A percentile compares a stretch with the other conserved stretches of the same genome.
Evolutionary conservation across 2,113 vertebrate genomes (phyloP).

Genomic region (Oceanodroma tethys): DNA sequence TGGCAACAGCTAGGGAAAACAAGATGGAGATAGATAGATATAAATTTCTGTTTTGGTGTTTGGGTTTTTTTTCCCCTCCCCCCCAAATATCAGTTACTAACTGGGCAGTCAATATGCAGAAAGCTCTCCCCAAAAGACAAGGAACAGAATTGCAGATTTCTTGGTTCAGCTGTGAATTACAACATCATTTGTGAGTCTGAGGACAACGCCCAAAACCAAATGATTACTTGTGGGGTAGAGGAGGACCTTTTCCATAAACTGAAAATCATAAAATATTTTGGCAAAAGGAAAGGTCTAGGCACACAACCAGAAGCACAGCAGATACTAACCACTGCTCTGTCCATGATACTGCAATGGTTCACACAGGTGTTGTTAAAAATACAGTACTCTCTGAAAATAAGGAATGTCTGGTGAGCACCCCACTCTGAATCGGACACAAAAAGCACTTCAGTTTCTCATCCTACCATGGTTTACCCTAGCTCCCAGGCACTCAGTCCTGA

Average conservation of each 20-base stretch:
- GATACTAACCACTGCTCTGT: not conserved
- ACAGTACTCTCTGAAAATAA: not conserved
- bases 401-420: not conserved
- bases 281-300: not conserved
- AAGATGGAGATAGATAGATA: not conserved
- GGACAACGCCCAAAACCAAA: not conserved
- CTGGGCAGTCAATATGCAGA: not conserved
- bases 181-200: not conserved
- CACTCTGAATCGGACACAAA: not conserved
- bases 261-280: not conserved
- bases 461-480: fast-evolving
- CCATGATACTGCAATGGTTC: not conserved
- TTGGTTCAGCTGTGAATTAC: not conserved
- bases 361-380: not conserved
- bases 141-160: not conserved
- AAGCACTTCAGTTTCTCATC: not conserved
- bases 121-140: not conserved
- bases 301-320: not conserved
- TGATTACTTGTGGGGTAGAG: not conserved
- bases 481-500: not conserved
- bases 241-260: not conserved
- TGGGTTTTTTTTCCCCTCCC: too few species aligned
- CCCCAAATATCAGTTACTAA: not conserved
- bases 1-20: not conserved
- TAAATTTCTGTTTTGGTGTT: not conserved